Evolutionary conservation across 2,888 invertebrate species (phyloP), one percentile per base, ranked within the genome.

Genomic region (Drosophila aldrichi): DNA sequence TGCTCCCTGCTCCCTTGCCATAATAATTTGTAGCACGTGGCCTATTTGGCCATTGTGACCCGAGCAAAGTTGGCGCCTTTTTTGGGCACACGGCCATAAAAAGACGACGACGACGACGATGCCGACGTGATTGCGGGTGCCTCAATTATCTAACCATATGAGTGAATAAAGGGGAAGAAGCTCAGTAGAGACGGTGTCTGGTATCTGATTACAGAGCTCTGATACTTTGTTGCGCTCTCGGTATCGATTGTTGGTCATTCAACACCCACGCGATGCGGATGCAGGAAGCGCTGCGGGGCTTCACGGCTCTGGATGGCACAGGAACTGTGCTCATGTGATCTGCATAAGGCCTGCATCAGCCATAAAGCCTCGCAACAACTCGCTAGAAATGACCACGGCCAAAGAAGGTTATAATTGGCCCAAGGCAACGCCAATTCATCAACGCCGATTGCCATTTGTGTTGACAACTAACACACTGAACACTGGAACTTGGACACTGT

Each of bases 341-440:
- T 82, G 83, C 49, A 49, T 49, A 49, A 34, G 32, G 86, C n/a
- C n/a, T n/a, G n/a, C 86, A 89, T 89, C 79, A 78, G 78, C 70
- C 74, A 38, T 38, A 2, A n/a, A 3, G 83, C 49, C 14, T 20
- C 18, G 14, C 51, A 51, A 6, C 70, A 72, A 70, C 58, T 62
- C 38, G 25, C 62, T 41, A 40, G n/a, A 77, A 60, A 61, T 77
- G 89, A 57, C 63, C 38, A 72, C 65, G 63, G 68, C 86, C 86
- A 87, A 89, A 87, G 85, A 82, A 85, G 86, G 90, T 88, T 89
- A 87, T 87, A 87, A 87, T 90, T 87, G 86, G 90, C 90, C 90
- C 88, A 87, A 81, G 82, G 90, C 88, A 84, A 76, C 89, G 67
- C 74, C 89, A 87, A 87, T 87, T 89, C 89, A 87, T 87, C 86